phyloP scores from a whole-genome alignment of 1,140 invertebrate genomes.

The Drosophila simulans region DNA sequence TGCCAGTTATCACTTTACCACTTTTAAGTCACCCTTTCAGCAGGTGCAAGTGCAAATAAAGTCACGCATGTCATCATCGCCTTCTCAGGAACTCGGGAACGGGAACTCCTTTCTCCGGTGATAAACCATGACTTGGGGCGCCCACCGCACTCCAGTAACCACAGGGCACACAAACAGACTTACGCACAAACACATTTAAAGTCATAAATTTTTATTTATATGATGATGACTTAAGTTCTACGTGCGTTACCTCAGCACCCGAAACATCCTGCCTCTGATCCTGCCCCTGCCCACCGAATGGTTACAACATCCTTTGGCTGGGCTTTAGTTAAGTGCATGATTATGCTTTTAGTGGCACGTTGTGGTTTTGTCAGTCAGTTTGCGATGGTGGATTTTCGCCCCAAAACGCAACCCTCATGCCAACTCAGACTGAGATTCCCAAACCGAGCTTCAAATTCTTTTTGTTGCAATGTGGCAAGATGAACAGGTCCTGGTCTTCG shows the following conservation, averaged over 20 bases:
- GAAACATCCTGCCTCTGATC: conserved; percentile 25
- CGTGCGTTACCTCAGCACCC: conserved; percentile 66
- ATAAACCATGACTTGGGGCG: conserved; percentile 52
- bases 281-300: not conserved
- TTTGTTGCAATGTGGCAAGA: conserved; percentile 33
- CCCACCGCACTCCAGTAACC: conserved; percentile 25
- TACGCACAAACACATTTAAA: conserved; percentile 59
- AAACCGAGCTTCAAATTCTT: conserved; percentile 27
- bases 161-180: conserved; percentile 25
- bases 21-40: conserved; percentile 21
- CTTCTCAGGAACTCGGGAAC: not conserved
- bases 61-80: conserved; percentile 45
- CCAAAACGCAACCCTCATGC: conserved; percentile 24
- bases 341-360: conserved; percentile 83
- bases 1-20: not conserved
- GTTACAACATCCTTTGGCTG: conserved; percentile 51
- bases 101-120: conserved; percentile 6
- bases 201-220: conserved; percentile 81
- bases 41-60: conserved; percentile 53
- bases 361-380: conserved; percentile 79
- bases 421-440: conserved; percentile 37
- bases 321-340: conserved; percentile 82
- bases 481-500: conserved; percentile 41
- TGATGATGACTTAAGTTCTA: conserved; percentile 82
- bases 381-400: conserved; percentile 44